Evolutionary conservation across 2,113 vertebrate genomes (phyloP), one percentile per base, ranked within the genome.

Genomic region (Sylvia atricapilla): DNA sequence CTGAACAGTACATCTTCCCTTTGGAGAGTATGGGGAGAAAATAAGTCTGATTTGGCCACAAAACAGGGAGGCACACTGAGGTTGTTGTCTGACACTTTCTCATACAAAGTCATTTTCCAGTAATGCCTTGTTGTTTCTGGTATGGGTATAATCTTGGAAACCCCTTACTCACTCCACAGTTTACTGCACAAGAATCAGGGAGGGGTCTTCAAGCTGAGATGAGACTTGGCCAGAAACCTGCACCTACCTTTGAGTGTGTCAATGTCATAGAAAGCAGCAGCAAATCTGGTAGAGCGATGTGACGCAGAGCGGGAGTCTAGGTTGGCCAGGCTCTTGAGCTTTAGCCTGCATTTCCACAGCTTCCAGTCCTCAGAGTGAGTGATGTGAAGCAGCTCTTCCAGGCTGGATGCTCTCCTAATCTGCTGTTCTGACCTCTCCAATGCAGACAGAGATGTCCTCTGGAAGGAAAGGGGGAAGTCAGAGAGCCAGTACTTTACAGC

Each of bases 281-380:
- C 99, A 82, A 99, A 99, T 96, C 99, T 98, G 13, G 99, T 99
- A 1, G 99, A 99, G 66, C 99, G 98, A 93, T 99, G 99, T 10
- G 96, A 98, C 46, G 96, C 97, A 59, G 98, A 97, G 69, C 98
- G 98, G 22, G 98, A 94, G 68, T 99, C 98, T 30, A 97, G 50
- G 62, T 92, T 92, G 52, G 98, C 96, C 20, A 98, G 84, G 70
- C 98, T 98, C 95, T 99, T 99, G 63, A 99, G 98, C 77, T 98
- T 98, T 87, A 99, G 93, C 23, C 98, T 98, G 97, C 99, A 99
- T 87, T 98, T 98, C 99, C 99, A 99, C 91, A 99, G 92, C 97
- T 99, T 99, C 99, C 99, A 99, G 97, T 99, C 99, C 19, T 99
- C 98, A 15, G 99, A 99, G 87, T 99, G 98, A 12, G 99, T 98